Base-by-base conservation (phyloP, 92 coral and sea anemone genomes). In the Epizoanthus fatuus region DNA sequence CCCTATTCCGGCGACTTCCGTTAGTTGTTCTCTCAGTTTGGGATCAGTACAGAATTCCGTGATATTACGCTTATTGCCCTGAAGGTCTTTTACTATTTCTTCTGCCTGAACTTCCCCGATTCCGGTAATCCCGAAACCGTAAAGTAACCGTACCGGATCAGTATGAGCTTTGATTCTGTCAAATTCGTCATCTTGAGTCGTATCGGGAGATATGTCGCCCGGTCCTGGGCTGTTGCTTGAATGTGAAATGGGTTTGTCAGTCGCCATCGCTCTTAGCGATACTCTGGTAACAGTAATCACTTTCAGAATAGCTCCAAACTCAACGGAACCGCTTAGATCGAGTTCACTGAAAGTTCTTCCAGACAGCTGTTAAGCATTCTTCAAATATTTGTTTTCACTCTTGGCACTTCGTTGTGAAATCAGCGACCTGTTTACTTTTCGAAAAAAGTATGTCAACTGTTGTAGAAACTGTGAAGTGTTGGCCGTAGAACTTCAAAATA, bases 321-420 rank as follows among this genome's bases (percentile, higher is more conserved):
- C 39, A 60, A 77, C 44, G 56, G 70, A 39, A 42, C n/a, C n/a
- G n/a, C 69, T 59, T 60, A 22, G 56, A 44, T 44, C n/a, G 44
- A 54, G 29, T 42, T 59, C 55, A 75, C n/a, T n/a, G n/a, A 75
- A 20, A 38, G 44, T 66, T 37, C 49, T 35, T 29, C 10, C 82
- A 77, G 82, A 77, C 82, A 77, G 82, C 82, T 77, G 82, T 60
- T 77, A 40, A 60, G 82, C 82, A 56, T 19, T 20, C 69, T 42
- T 53, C 57, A 77, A 77, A 77, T 77, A 77, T 60, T 77, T 77
- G 82, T 64, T 59, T 38, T 62, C 53, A 42, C 82, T 77, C 47
- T 77, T 77, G 42, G 70, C 70, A 75, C 55, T 37, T 77, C 53
- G 82, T 77, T 77, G 70, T 59, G 42, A 77, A 77, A 77, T 77